A percentile compares a stretch with the other conserved stretches of the same genome.
These are phyloP conservation scores for Micropoecilia bifurca DNA, from an alignment of 2,797 vertebrate species.

Conservation along the genomic window DNA sequence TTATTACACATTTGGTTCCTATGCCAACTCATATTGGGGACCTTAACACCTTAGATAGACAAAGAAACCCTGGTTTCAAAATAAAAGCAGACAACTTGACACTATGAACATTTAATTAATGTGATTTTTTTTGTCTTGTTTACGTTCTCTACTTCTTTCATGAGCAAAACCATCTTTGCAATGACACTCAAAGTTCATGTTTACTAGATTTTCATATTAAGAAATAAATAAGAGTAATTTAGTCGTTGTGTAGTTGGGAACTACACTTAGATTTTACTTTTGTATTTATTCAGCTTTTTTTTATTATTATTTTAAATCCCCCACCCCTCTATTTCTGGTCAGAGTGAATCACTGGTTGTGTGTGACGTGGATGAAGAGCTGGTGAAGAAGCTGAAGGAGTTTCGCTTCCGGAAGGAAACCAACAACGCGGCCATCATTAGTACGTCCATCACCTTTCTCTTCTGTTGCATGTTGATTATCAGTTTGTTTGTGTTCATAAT, in stretches of 20 bases:
- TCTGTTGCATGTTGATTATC: neutral
- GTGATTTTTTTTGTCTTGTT: neutral
- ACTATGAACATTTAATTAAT: neutral
- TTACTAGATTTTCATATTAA: neutral
- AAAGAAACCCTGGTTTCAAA: neutral
- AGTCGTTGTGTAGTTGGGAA: neutral
- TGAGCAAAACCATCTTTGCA: neutral
- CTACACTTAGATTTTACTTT: neutral
- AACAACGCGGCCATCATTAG: conserved; percentile 85
- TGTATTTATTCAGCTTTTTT: neutral
- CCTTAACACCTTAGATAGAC: neutral
- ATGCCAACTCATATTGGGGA: neutral
- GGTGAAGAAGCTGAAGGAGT: conserved; percentile 79
- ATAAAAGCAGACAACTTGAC: neutral
- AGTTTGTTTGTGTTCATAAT: neutral
- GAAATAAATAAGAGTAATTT: neutral
- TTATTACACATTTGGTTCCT: neutral
- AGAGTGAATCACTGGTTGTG: conserved; percentile 85
- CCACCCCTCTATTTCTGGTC: neutral
- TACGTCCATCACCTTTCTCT: conserved; percentile 53
- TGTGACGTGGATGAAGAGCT: conserved; percentile 84
- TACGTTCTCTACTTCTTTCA: neutral
- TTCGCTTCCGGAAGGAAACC: conserved; percentile 85
- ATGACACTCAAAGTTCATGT: neutral
- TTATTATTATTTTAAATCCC: too few species aligned